Base-by-base conservation (phyloP, 1,140 invertebrate genomes). In the Drosophila kanapiae region DNA sequence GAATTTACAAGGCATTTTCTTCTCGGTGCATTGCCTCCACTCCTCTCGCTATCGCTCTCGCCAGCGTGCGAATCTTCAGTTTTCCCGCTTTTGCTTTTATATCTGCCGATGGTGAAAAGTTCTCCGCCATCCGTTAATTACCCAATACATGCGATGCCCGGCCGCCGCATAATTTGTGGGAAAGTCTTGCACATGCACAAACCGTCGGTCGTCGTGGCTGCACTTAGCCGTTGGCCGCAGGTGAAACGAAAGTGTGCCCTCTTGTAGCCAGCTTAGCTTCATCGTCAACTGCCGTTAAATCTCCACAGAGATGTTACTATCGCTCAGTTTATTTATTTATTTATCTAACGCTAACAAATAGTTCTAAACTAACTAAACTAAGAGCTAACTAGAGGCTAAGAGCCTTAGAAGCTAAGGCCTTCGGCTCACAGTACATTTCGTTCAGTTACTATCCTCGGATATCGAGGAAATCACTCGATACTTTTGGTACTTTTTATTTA, bases 51-150 rank as follows among this genome's bases (percentile, higher is more conserved):
- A n/a, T n/a, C n/a, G n/a, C 29, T 53, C 33, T 49, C 35, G 29
- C 45, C 27, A 61, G 40, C 63, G 63, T 61, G 63, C 18, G 63
- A 67, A 61, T 37, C 58, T 47, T 67, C 7, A 45, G 63, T 45
- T 47, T 47, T 47, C n/a, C 69, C 38, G 64, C 75, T 78, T 78
- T 78, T 78, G 57, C 76, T 78, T 78, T 78, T 78, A 77, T 13
- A 10, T 54, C 11, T 54, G 9, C 33, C 62, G 23, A 8, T 18
- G 51, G 67, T 33, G 45, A 51, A 71, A 60, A 72, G 53, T 59
- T 72, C 53, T 72, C 18, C n/a, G 31, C 68, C 54, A 60, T 76
- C 18, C 48, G 35, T n/a, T 78, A 78, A 78, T 78, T 78, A 54
- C 75, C 23, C 45, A 58, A 57, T 70, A 37, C 58, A 75, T 63